A percentile compares a stretch with the other conserved stretches of the same genome.
These are phyloP conservation scores for Sardina pilchardus DNA, from an alignment of 2,113 vertebrate species.

Conservation along the genomic window DNA sequence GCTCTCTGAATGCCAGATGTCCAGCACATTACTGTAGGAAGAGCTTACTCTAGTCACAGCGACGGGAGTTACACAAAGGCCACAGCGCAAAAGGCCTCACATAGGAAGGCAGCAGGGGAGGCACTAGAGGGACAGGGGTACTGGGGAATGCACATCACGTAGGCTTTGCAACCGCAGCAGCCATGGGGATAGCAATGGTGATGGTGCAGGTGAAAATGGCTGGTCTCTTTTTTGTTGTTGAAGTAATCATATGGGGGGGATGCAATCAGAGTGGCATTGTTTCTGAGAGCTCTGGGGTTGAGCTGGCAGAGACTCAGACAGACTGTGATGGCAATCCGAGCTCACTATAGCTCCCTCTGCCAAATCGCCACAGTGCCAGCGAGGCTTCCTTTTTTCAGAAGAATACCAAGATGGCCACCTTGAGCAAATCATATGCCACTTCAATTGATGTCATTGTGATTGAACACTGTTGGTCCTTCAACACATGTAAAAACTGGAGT, in stretches of 20 bases:
- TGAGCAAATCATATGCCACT: not conserved
- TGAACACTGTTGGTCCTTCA: not conserved
- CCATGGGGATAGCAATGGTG: constrained; percentile 44
- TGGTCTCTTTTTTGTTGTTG: constrained; percentile 71
- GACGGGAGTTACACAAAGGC: constrained; percentile 41
- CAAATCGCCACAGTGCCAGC: constrained; percentile 62
- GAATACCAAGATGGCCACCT: not conserved
- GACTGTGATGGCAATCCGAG: not conserved
- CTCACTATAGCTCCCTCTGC: not conserved
- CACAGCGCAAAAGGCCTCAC: not conserved
- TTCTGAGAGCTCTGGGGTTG: constrained; percentile 59
- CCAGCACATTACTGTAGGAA: constrained; percentile 46
- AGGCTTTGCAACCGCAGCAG: constrained; percentile 57
- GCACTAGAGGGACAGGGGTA: no score
- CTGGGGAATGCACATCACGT: constrained; percentile 58
- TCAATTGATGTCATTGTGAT: not conserved
- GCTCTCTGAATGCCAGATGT: not conserved
- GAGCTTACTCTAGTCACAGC: constrained; percentile 42
- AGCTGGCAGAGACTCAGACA: constrained; percentile 45
- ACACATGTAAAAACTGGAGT: not conserved
- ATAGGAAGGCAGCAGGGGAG: no score
- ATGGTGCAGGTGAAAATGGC: constrained; percentile 68
- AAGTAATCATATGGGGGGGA: constrained; percentile 51
- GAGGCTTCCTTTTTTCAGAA: constrained; percentile 69
- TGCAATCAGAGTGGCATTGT: constrained; percentile 72